Base-by-base conservation (phyloP, 2,113 vertebrate species). In the Pipa parva region DNA sequence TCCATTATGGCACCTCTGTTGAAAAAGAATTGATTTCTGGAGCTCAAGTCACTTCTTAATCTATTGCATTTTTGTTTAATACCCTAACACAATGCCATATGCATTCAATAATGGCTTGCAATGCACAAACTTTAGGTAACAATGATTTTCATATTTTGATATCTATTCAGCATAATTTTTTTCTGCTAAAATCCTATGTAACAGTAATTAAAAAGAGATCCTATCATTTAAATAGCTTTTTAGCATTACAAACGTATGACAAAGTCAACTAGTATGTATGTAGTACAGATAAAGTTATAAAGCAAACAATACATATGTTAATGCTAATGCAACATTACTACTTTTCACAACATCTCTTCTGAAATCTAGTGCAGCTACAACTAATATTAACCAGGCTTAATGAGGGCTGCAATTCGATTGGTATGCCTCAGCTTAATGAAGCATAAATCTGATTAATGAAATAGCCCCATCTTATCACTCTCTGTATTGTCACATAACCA, bases 1-100 rank as follows among this genome's bases (percentile, higher is more conserved):
- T 88, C 87, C 87, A 90, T 89, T 88, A 89, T 81, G 85, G 83
- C 85, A 89, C 87, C 83, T 82, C 82, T 87, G 84, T 88, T 86
- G 84, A 83, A 81, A 70, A 76, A 86, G 74, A 83, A 90, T 88
- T 83, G 86, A 89, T 88, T 85, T 77, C 80, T 83, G 78, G 82
- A 39, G 33, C 46, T 45, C 83, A 76, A 80, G 83, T 87, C 76
- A 83, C 84, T 89, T 84, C 77, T 85, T 87, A 84, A 83, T 88
- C 80, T 87, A 85, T 83, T 86, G 82, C 80, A 78, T 77, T 88
- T 83, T 62, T 85, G 77, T 78, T 86, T 84, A 83, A 88, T 82
- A 81, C 71, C 82, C 28, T 68, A 71, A 64, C 74, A 77, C 77
- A 83, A 82, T 72, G 75, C 71, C 52, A 77, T 69, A 81, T 76